Evolutionary conservation across 2,113 vertebrate genomes (phyloP), one percentile per base, ranked within the genome.

Genomic region (Rana temporaria): DNA sequence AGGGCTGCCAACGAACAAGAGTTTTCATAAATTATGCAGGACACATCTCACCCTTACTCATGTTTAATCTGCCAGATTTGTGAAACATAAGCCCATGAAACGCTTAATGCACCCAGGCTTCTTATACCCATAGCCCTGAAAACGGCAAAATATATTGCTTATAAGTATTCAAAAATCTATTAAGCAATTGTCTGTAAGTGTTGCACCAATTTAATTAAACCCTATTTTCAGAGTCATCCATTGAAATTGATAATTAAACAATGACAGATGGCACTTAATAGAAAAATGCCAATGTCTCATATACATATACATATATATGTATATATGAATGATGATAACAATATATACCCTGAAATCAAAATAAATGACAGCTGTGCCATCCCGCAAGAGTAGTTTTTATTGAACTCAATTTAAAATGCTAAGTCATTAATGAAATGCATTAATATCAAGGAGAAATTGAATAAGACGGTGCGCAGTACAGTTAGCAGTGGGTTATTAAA

Each of bases 381-480:
- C 63, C 60, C 68, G 67, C 57, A 70, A 12, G 48, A 87, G 64
- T 67, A 68, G 63, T 0, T 84, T 76, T 87, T 79, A 85, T 88
- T 84, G 64, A 86, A 42, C 85, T 74, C 85, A 55, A 81, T 87
- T 79, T 84, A 38, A 85, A 78, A 34, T n/a, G 78, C 63, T 81
- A 85, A 64, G 72, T 77, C 30, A 86, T 87, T 86, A 81, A 87
- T 84, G 66, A 82, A 85, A 88, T 81, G n/a, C 79, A 84, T 85
- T 88, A 81, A 81, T 76, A 84, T 87, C 65, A 84, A 87, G 34
- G 84, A 42, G 48, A 68, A 86, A 70, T 65, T 70, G 85, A 82
- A 64, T 79, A 85, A 82, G 85, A 62, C 52, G 63, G 57, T 71
- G 57, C 19, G 62, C 59, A 34, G 69, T 72, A 72, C 2, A 72